Evolutionary conservation across 2,888 invertebrate species (phyloP).

Genomic region (Spisula solida): DNA sequence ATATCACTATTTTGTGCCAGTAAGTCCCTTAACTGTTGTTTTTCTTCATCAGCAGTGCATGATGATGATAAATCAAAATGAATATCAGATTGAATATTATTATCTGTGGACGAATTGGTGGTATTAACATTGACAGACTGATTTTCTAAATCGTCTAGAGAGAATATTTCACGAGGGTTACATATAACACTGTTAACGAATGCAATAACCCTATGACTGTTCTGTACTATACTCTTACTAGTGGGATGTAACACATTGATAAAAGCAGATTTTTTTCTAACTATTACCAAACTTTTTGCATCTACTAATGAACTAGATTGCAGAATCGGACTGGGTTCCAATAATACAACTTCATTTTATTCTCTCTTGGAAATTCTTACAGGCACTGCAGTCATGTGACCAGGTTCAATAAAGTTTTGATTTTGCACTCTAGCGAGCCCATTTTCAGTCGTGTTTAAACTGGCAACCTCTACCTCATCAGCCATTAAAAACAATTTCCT

Average conservation of each 20-base stretch:
- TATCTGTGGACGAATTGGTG: background rate
- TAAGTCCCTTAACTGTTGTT: too few species aligned
- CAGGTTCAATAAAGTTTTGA: background rate
- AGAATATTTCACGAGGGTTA: background rate
- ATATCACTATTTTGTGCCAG: conserved; percentile 36
- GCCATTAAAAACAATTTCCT: conserved; percentile 13
- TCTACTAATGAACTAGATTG: background rate
- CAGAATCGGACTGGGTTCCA: background rate
- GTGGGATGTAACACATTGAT: background rate
- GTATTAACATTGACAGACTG: too few species aligned
- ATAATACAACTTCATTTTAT: background rate
- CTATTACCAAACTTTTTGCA: background rate
- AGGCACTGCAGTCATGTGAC: background rate
- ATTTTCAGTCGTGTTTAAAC: background rate
- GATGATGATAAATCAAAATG: background rate
- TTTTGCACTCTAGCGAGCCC: background rate
- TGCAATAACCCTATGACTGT: background rate
- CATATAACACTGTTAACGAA: background rate
- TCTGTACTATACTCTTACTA: background rate
- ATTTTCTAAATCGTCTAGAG: background rate
- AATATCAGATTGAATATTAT: background rate
- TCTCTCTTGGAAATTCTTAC: background rate
- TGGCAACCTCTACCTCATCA: conserved; percentile 1
- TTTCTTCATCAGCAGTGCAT: background rate
- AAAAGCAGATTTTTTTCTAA: background rate